These are phyloP conservation scores for Odocoileus hemionus DNA, from an alignment of 2,113 vertebrate genomes.

Conservation along the genomic window DNA sequence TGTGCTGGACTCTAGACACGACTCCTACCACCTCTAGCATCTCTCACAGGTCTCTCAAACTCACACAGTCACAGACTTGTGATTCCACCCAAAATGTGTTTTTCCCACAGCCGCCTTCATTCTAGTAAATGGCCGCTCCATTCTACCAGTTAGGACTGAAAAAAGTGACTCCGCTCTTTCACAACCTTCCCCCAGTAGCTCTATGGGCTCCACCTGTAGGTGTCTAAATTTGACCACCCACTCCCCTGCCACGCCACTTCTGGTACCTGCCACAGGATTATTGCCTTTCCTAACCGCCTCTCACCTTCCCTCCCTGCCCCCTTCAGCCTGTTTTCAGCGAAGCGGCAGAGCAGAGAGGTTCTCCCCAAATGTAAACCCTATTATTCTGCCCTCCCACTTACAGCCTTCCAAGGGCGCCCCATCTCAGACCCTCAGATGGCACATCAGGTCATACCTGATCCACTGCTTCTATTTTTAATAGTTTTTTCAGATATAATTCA, in stretches of 20 bases:
- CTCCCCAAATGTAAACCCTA: background rate
- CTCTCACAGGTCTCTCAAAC: background rate
- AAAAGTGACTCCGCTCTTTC: background rate
- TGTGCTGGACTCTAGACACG: background rate
- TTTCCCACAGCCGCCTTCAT: background rate
- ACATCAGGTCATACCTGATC: background rate
- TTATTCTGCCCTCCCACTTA: background rate
- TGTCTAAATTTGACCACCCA: background rate
- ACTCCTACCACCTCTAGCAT: background rate
- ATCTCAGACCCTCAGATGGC: background rate
- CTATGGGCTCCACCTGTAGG: rapidly evolving
- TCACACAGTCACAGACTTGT: background rate
- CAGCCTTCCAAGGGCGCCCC: background rate
- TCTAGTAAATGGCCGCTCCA: background rate
- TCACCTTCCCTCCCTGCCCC: background rate
- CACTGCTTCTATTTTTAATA: background rate
- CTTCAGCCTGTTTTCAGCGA: background rate
- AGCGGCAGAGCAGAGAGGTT: background rate
- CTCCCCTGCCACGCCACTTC: background rate
- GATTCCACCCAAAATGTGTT: background rate
- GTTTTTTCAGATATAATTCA: background rate
- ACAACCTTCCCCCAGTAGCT: background rate
- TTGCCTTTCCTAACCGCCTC: background rate
- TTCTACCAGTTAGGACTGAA: background rate
- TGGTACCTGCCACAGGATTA: background rate